Evolutionary conservation across 2,113 vertebrate species (phyloP), one percentile per base, ranked within the genome.

Genomic region (Aldabrachelys gigantea): DNA sequence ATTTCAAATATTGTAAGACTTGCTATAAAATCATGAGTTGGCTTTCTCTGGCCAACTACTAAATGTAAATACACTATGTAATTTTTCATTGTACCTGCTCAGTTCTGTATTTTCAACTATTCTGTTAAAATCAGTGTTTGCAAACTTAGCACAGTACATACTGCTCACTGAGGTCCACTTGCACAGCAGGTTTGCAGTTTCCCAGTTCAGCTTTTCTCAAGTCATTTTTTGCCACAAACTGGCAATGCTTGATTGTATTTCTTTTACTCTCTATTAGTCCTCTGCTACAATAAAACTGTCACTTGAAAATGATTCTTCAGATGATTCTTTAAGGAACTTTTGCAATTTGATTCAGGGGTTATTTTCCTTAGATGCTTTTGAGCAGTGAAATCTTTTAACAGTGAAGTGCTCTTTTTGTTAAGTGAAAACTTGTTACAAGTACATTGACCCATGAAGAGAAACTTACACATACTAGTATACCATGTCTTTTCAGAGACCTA

Each of bases 101-200:
- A 89, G 79, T 52, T 22, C 16, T 59, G 7, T 78, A 52, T 82
- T 90, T 91, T 29, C 22, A 78, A 84, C 80, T 52, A 82, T 17
- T 5, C 87, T 56, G 75, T 80, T 24, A 96, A 90, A 89, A n/a
- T 6, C 57, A 52, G 6, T 44, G 35, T 84, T 44, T 76, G 92
- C 62, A 91, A 79, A 84, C 81, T 54, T 10, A 53, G 6, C 5
- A 80, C 50, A 38, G 27, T 80, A 75, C 31, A 47, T 52, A 5
- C 24, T 91, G 25, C 79, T 84, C 21, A 59, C 24, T 56, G 31
- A 78, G 50, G 19, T 88, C 9, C 25, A 44, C 41, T 92, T 53
- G 47, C 57, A 1, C 5, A 88, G 19, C 24, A 76, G 4, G n/a
- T 80, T 59, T 76, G 44, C 9, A 82, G 11, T 53, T 89, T 10